These are phyloP conservation scores for Xiphydria camelus DNA, from an alignment of 2,888 invertebrate species.

Conservation along the genomic window DNA sequence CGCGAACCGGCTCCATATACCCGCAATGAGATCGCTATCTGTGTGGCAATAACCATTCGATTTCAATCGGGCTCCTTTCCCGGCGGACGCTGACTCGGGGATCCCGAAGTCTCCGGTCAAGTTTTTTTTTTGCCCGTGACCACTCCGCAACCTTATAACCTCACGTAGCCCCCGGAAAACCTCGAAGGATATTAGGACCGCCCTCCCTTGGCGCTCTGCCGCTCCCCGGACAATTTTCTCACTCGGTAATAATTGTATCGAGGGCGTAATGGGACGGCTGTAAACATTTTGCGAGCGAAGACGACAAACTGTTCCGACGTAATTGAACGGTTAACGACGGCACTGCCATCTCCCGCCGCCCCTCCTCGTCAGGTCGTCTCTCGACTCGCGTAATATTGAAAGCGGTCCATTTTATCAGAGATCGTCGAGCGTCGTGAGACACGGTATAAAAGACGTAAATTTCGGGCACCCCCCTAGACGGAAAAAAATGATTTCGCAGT, in stretches of 20 bases:
- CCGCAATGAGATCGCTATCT: too few species aligned
- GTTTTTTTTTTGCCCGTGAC: constrained; percentile 12
- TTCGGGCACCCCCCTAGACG: too few species aligned
- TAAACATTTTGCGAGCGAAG: background rate
- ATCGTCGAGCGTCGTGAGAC: too few species aligned
- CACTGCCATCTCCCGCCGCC: too few species aligned
- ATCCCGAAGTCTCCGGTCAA: constrained; percentile 12
- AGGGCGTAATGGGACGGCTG: background rate
- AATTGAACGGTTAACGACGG: background rate
- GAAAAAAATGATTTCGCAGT: too few species aligned
- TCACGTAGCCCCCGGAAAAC: background rate
- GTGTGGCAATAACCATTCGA: too few species aligned
- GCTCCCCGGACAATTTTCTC: background rate
- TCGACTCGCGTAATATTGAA: too few species aligned
- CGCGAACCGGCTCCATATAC: too few species aligned
- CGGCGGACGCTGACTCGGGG: constrained; percentile 20
- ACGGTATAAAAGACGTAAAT: too few species aligned
- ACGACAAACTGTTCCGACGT: background rate
- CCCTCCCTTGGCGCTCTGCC: too few species aligned
- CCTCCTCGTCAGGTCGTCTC: too few species aligned
- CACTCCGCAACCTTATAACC: constrained; percentile 1
- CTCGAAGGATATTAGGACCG: background rate
- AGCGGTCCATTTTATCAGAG: too few species aligned
- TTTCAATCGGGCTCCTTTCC: constrained; percentile 17
- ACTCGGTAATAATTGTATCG: constrained; percentile 1